These are phyloP conservation scores for Aphrophora alni DNA, from an alignment of 2,888 invertebrate species.

Conservation along the genomic window DNA sequence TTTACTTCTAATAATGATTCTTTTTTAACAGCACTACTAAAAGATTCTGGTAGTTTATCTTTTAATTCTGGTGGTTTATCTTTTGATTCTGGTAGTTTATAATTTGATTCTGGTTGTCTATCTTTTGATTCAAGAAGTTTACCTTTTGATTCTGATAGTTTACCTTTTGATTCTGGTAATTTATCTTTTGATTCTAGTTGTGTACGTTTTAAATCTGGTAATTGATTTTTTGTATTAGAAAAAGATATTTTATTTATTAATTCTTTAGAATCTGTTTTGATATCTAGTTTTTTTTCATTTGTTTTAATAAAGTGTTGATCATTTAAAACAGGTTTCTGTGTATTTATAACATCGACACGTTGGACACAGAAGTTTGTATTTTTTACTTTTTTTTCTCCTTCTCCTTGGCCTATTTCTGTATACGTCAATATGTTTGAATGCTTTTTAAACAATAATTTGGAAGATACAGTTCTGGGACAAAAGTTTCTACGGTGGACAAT, in stretches of 20 bases:
- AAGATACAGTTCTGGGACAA: not conserved
- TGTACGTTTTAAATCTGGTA: too few relatives aligned
- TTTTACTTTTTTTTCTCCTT: not conserved
- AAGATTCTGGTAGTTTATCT: not conserved
- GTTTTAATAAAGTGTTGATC: not conserved
- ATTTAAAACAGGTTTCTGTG: not conserved
- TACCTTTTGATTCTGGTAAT: too few relatives aligned
- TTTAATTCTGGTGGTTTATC: not conserved
- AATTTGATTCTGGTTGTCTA: not conserved
- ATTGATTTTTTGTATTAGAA: not conserved
- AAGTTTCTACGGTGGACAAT: not conserved
- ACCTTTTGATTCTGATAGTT: too few relatives aligned
- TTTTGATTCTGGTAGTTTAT: not conserved
- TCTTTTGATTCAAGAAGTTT: too few relatives aligned
- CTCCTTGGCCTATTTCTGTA: not conserved
- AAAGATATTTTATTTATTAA: not conserved
- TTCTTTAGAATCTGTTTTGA: not conserved
- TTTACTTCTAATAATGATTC: not conserved
- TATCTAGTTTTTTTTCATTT: not conserved
- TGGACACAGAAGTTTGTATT: not conserved
- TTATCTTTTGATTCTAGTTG: not conserved
- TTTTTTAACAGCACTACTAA: not conserved
- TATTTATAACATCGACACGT: not conserved
- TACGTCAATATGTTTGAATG: not conserved
- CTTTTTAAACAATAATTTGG: not conserved